Evolutionary conservation across 2,797 vertebrate species (phyloP), one percentile per base, ranked within the genome.

Genomic region (Psittacula echo): DNA sequence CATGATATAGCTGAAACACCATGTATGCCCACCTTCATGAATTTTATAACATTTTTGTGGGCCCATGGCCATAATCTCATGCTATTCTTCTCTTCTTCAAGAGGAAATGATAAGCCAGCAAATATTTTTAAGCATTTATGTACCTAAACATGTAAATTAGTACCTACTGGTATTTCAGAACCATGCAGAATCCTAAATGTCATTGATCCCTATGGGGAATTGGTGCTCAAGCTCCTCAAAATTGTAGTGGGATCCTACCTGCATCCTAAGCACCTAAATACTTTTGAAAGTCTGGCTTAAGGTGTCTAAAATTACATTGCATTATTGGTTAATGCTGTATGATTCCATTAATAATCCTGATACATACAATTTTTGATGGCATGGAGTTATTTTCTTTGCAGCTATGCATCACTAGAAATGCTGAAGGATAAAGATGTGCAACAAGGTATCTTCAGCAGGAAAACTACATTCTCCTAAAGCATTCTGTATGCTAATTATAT

Each of bases 371-470:
- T 51, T 95, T 79, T 86, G 50, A 83, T 34, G 13, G 1, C 56
- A 66, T 29, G 41, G 64, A 64, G 92, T 66, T 87, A 56, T 92
- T 94, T 85, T 80, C 51, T 82, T 87, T 92, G 32, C 10, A 76
- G 23, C 9, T 76, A 8, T 18, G 10, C 22, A 65, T 78, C 24
- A 37, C 42, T 90, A 75, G 86, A 61, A 87, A 68, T 85, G 60
- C 12, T 6, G 5, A 94, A 83, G 3, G n/a, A 74, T 72, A 71
- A 92, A 83, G 48, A 67, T 0, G 0, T 20, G 23, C 5, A 58
- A 34, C 23, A 70, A 70, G 60, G 42, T 47, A 44, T 4, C 3
- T n/a, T 76, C 44, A 85, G 13, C 0, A 4, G 41, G 37, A 56
- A 61, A 82, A 68, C 56, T 11, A n/a, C 6, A 11, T 60, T 81